Base-by-base conservation (phyloP, 1,140 invertebrate genomes). In the Eumaeus atala region DNA sequence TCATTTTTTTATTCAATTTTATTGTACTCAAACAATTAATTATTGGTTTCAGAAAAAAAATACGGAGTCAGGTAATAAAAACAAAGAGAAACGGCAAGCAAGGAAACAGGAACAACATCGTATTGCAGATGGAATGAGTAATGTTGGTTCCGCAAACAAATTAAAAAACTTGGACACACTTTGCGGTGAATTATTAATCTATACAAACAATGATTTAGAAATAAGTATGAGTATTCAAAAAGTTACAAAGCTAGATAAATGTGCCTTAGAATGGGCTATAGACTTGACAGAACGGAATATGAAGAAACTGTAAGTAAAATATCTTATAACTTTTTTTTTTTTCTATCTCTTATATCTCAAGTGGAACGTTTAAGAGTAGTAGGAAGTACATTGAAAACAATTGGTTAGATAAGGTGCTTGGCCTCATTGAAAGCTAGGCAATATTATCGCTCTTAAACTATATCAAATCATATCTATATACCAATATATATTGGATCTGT, bases 201-300 rank as follows among this genome's bases (percentile, higher is more conserved):
- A 77, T 57, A 64, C 56, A 9, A 80, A 70, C 38, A 69, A 69
- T 21, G 73, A 77, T 12, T 51, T 84, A 17, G 74, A 83, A 60
- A 78, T 86, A 7, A 69, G 80, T 47, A 82, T 86, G 74, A 77
- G 75, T 55, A 82, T 84, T 51, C 77, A 80, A 50, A 75, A 65
- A 40, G 77, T 82, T 28, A 72, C 69, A 16, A 69, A 80, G 50
- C 70, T 86, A 14, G 72, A 86, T 28, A 84, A 82, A 61, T 67
- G 61, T 62, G 70, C 78, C 12, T 55, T 87, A 17, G 67, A 90
- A 16, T 90, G 90, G 89, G 85, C 89, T 36, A 89, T 91, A 59
- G 80, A 88, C 64, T 74, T 92, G 12, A 89, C 90, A 35, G 90
- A 91, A 68, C 84, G 80, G 58, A 92, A 92, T 77, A 91, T 92